A percentile compares a stretch with the other conserved stretches of the same genome.
phyloP scores from a whole-genome alignment of 2,113 vertebrate genomes.

The Cavia aperea region DNA sequence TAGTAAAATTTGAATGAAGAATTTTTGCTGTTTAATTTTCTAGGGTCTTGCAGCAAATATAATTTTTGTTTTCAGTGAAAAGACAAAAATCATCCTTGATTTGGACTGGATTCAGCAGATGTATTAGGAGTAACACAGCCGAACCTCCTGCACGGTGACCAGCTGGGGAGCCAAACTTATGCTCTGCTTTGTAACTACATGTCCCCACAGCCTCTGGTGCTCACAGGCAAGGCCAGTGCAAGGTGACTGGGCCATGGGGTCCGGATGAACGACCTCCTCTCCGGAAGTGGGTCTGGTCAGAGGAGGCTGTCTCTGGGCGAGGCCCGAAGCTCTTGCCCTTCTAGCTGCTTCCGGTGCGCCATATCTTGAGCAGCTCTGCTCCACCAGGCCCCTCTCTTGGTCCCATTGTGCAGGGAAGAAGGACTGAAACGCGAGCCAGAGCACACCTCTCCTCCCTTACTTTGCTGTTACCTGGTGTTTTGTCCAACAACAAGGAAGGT shows the following conservation, averaged over 20 bases:
- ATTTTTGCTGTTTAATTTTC: not conserved
- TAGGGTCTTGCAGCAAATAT: not conserved
- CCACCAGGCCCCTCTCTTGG: not conserved
- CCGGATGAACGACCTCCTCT: no score
- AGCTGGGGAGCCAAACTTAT: not conserved
- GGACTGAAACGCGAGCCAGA: not conserved
- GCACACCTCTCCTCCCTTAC: not conserved
- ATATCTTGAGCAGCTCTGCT: not conserved
- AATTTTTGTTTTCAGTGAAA: not conserved
- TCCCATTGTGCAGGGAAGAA: no score
- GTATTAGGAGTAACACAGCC: not conserved
- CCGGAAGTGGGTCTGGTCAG: not conserved
- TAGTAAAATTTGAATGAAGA: not conserved
- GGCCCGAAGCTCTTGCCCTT: not conserved
- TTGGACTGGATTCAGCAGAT: not conserved
- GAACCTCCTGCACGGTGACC: not conserved
- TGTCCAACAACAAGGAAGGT: not conserved
- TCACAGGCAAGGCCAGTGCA: no score
- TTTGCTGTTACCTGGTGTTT: not conserved
- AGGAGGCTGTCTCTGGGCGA: not conserved
- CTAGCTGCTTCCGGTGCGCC: not conserved
- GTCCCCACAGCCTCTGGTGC: not conserved
- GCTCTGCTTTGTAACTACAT: no score
- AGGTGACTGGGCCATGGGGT: no score
- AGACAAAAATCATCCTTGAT: constrained; percentile 14